A percentile compares a stretch with the other conserved stretches of the same genome.
phyloP scores from a whole-genome alignment of 2,113 vertebrate species.

The Chaetodon auriga region DNA sequence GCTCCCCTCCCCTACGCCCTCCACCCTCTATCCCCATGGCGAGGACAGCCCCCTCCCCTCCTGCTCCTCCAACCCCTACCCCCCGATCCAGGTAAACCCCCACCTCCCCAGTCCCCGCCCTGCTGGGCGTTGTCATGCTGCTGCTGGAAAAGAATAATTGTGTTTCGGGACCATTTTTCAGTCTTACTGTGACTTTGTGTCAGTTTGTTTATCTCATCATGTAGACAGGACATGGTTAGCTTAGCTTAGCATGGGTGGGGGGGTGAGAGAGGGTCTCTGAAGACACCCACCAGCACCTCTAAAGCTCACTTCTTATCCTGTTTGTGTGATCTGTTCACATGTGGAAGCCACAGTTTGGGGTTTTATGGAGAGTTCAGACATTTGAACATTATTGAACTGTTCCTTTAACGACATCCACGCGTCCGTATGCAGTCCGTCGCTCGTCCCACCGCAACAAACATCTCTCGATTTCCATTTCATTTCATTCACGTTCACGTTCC shows the following conservation, averaged over 20 bases:
- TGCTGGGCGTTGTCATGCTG: background rate
- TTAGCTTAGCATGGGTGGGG: background rate
- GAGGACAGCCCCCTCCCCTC: constrained; percentile 76
- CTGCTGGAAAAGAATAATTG: background rate
- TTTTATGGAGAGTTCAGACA: no score
- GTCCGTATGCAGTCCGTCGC: no score
- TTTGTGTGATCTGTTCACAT: no score
- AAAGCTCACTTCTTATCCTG: background rate
- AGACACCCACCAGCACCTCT: background rate
- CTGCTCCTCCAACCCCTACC: constrained; percentile 78
- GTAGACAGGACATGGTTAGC: background rate
- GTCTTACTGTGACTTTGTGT: background rate
- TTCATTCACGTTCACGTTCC: background rate
- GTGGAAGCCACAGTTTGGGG: no score
- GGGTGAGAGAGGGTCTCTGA: background rate
- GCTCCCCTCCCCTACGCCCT: constrained; percentile 74
- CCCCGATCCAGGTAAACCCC: constrained; percentile 74
- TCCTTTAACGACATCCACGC: no score
- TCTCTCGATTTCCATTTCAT: background rate
- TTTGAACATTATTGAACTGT: no score
- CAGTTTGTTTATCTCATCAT: background rate
- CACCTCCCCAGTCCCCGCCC: background rate
- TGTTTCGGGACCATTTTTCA: background rate
- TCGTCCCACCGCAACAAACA: background rate
- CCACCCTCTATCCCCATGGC: constrained; percentile 76